These are phyloP conservation scores for Lycophotia porphyrea DNA, from an alignment of 2,888 invertebrate genomes.

Conservation along the genomic window DNA sequence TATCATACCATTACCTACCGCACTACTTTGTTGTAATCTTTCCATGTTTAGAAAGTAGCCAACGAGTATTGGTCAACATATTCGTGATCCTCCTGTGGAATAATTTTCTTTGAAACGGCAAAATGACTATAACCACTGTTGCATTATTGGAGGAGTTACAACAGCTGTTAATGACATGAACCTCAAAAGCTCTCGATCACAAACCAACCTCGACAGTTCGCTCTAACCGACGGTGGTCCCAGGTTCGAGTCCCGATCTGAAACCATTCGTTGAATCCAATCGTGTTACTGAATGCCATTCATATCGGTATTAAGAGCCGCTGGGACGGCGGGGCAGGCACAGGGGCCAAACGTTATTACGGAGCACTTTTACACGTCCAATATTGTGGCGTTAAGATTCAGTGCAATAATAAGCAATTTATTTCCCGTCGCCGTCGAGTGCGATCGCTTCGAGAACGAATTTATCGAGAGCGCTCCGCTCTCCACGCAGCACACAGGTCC, in stretches of 20 bases:
- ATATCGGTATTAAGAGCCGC: conserved; percentile 69
- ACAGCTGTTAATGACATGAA: neutral
- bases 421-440: conserved; percentile 51
- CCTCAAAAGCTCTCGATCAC: neutral
- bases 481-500: neutral
- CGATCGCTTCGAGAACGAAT: conserved; percentile 28
- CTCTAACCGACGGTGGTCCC: conserved; percentile 13
- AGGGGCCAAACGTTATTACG: conserved; percentile 26
- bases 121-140: neutral
- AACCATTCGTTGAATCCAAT: conserved; percentile 59
- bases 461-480: conserved; percentile 21
- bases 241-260: conserved; percentile 11
- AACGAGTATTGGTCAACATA: no score
- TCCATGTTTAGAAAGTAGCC: neutral
- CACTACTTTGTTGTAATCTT: neutral
- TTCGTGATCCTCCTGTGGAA: neutral
- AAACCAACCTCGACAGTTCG: neutral
- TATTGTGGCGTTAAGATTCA: conserved; percentile 47
- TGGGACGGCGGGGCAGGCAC: neutral
- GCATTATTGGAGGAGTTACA: neutral
- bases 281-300: conserved; percentile 73
- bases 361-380: conserved; percentile 32
- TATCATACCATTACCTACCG: neutral
- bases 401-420: conserved; percentile 62
- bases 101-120: neutral